Base-by-base conservation (phyloP, 1,140 invertebrate genomes). In the Pseudomyrmex sp. region DNA sequence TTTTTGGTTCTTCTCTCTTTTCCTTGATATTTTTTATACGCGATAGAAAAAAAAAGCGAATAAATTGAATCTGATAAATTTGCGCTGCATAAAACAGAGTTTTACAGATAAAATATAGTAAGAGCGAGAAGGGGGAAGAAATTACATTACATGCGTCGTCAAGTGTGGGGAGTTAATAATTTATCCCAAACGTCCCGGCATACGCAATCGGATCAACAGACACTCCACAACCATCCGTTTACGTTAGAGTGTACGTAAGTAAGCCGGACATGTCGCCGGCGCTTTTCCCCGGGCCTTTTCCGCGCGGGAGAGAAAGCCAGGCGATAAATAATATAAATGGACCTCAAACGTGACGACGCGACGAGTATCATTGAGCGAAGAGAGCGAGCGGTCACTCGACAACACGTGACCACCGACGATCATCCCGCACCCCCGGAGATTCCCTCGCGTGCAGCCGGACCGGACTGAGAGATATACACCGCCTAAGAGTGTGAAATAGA, bases 251-350 rank as follows among this genome's bases (percentile, higher is more conserved):
- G 50, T 15, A 66, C 35, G 68, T 26, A 68, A 79, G 54, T 80
- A 68, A 72, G 76, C 66, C 76, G 54, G 65, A 79, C 76, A 79
- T 70, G 52, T 70, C 76, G 52, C 56, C 44, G 12, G 50, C 54
- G 76, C 46, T 54, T 72, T 59, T 63, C 50, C n/a, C 20, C 76
- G 66, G 54, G 50, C 18, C 54, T 59, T 72, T 61, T 56, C 76
- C 44, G 61, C 65, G 13, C 46, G 35, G 86, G 68, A 48, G 58
- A 87, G 54, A 48, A 65, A 87, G 54, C 54, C 52, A 50, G 59
- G 7, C 66, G 54, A 84, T 87, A 87, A 87, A 86, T 62, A 69
- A 87, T 87, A 77, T 77, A 87, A 87, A 87, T 77, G 85, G 85
- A 62, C 73, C 70, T 69, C 85, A 62, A 76, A 87, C 72, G 80